Conservation (phyloP, 2,888 invertebrate species). For the Cinara cedri region DNA sequence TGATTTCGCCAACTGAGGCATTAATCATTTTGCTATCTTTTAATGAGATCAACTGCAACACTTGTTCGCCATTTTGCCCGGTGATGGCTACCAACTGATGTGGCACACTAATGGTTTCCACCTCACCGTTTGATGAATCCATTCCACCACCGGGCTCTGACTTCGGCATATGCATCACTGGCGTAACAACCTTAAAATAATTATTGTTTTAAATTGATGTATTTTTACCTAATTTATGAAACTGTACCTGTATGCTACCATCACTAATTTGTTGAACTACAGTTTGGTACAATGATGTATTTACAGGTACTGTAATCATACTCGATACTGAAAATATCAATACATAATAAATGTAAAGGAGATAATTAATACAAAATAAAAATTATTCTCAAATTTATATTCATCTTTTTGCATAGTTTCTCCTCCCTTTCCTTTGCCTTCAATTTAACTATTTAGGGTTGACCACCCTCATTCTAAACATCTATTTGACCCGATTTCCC, state of each 20-base stretch:
- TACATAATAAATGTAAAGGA: too few species aligned
- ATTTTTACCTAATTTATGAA: not conserved
- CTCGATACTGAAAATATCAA: constrained; percentile 76
- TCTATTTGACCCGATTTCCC: too few species aligned
- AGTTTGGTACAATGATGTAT: constrained; percentile 94
- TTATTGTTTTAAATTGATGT: not conserved
- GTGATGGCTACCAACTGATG: constrained; percentile 83
- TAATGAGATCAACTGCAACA: constrained; percentile 81
- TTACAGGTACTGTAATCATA: constrained; percentile 94
- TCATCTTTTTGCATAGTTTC: too few species aligned
- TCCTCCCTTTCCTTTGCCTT: too few species aligned
- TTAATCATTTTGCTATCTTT: constrained; percentile 81
- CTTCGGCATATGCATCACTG: constrained; percentile 82
- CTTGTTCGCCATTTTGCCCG: constrained; percentile 75
- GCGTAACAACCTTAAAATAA: constrained; percentile 68
- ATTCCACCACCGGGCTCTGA: constrained; percentile 77
- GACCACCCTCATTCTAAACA: too few species aligned
- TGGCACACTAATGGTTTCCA: constrained; percentile 60
- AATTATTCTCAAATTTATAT: too few species aligned
- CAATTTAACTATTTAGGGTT: too few species aligned
- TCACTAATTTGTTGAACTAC: constrained; percentile 85
- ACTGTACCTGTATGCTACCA: constrained; percentile 73
- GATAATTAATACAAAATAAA: too few species aligned
- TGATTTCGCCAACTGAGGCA: constrained; percentile 52
- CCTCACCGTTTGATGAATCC: constrained; percentile 62